Percentiles rank a stretch among this genome's conserved stretches.
Evolutionary conservation across 2,113 vertebrate genomes (phyloP).

Genomic region (pig (Sus scrofa)): DNA sequence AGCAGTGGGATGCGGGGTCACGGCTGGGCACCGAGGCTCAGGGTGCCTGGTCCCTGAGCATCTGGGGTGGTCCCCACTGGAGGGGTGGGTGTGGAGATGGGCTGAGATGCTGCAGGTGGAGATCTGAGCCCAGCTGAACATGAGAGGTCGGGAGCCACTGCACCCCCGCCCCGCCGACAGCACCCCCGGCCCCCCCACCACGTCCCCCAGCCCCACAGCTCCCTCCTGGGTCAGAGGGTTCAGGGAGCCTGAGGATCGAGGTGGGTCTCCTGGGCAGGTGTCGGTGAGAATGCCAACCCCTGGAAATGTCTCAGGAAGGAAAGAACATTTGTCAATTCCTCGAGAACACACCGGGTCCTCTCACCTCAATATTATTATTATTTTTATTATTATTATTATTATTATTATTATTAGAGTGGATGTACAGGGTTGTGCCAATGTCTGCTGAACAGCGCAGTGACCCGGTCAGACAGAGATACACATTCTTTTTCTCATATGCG

Average conservation of each 20-base stretch:
- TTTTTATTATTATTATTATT: no score
- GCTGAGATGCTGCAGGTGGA: background rate
- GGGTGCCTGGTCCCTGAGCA: accelerated
- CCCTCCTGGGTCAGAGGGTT: background rate
- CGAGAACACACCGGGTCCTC: no score
- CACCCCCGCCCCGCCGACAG: background rate
- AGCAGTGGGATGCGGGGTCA: no score
- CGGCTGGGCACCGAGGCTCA: accelerated
- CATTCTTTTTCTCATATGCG: no score
- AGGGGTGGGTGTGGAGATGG: accelerated
- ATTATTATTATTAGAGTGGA: no score
- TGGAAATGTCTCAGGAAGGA: no score
- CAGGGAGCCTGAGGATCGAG: background rate
- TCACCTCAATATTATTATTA: no score
- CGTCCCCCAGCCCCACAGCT: background rate
- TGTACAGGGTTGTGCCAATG: no score
- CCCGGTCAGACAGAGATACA: no score
- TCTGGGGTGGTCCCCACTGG: accelerated
- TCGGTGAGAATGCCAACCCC: accelerated
- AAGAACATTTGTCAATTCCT: no score
- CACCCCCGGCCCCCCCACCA: background rate
- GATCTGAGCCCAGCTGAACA: accelerated
- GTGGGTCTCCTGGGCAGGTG: background rate
- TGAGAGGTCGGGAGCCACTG: background rate
- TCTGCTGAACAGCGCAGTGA: no score